Conservation (phyloP, 2,113 vertebrate species). For the Heterotilapia buettikoferi region DNA sequence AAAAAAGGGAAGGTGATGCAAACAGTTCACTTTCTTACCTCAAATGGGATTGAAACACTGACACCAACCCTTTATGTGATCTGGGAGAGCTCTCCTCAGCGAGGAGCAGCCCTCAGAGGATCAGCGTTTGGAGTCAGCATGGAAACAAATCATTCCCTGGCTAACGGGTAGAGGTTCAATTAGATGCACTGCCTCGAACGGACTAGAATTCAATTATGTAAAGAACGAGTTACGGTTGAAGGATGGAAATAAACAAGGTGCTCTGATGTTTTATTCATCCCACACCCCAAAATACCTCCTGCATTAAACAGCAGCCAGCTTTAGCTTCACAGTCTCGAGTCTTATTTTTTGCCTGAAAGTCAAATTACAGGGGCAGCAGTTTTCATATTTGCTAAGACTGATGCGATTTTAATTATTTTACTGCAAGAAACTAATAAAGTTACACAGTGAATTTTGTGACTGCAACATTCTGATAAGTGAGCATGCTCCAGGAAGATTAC, state of each 20-base stretch:
- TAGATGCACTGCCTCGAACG: slow-evolving; percentile 48
- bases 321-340: background rate
- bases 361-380: slow-evolving; percentile 1
- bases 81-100: background rate
- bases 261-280: slow-evolving; percentile 68
- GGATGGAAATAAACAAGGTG: slow-evolving; percentile 66
- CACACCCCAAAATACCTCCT: slow-evolving; percentile 46
- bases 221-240: slow-evolving; percentile 59
- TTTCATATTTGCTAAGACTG: slow-evolving; percentile 9
- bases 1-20: background rate
- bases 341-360: slow-evolving; percentile 9
- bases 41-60: background rate
- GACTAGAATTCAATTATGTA: slow-evolving; percentile 61
- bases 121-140: slow-evolving; percentile 21
- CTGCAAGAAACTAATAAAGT: background rate
- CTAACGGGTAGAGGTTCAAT: slow-evolving; percentile 45
- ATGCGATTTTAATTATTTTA: slow-evolving; percentile 3
- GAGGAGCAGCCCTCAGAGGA: background rate
- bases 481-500: background rate
- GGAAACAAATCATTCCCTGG: slow-evolving; percentile 57
- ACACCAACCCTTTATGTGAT: background rate
- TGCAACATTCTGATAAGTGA: background rate
- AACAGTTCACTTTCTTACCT: background rate
- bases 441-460: background rate
- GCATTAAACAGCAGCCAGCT: slow-evolving; percentile 47